Base-by-base conservation (phyloP, 2,888 invertebrate species). In the Hirtodrosophila duncani region DNA sequence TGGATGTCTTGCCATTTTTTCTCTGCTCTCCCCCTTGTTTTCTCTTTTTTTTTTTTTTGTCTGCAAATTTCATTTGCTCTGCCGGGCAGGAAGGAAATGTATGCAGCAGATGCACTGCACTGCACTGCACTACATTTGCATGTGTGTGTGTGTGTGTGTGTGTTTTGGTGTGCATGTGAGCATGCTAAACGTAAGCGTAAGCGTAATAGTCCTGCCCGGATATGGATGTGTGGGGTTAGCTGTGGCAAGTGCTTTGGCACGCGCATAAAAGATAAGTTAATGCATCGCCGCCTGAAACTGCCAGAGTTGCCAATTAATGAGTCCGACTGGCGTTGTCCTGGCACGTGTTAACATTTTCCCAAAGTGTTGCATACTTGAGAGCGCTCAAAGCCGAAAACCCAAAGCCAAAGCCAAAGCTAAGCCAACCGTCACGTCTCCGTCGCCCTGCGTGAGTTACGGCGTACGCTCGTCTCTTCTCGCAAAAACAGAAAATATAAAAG, bases 221-320 rank as follows among this genome's bases (percentile, higher is more conserved):
- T 39, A 43, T 34, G 43, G 51, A 69, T 51, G 42, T 38, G 27
- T 8, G 30, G 46, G 44, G 52, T 61, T 42, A 30, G 34, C 8
- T 8, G 7, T 10, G 26, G 36, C 43, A 34, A 55, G 43, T 59
- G 46, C 59, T 60, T 56, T 60, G 53, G 43, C 67, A 51, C 55
- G 65, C 58, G 63, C 67, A 72, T 67, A 63, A 80, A 65, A 82
- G 83, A 83, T 83, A 83, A 83, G 80, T 81, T 79, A 81, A 82
- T 77, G 81, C 67, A 45, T 29, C 29, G 56, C 14, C 30, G 30
- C 5, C 21, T 27, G 33, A 16, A 33, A 34, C 21, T 33, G 42
- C 37, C 53, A 44, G 38, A 50, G 37, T 62, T 52, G 46, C 66
- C 72, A 74, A 78, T 78, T 78, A 74, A 74, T 74, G 74, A 55